Conservation (phyloP, 2,888 invertebrate genomes). For the Entomobrya proxima region DNA sequence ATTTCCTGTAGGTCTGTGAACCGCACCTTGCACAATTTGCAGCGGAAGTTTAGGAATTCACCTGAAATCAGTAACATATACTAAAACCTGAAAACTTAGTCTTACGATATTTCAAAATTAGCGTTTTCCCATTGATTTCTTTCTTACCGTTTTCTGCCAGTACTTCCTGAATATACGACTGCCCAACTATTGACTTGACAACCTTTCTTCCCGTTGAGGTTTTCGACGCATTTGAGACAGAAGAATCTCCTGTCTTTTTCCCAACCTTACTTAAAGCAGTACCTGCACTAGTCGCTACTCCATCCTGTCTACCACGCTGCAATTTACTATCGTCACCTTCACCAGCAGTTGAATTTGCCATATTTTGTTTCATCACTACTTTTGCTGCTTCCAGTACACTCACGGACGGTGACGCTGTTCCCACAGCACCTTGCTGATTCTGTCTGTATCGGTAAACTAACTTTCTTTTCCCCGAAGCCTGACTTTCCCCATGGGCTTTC, state of each 20-base stretch:
- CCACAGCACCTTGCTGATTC: background rate
- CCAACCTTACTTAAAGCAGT: background rate
- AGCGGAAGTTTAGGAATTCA: background rate
- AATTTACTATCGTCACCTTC: background rate
- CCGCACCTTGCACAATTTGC: constrained; percentile 13
- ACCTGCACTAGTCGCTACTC: background rate
- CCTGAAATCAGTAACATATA: background rate
- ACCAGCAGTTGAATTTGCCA: background rate
- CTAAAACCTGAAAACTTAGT: background rate
- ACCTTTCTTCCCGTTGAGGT: background rate
- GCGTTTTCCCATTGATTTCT: background rate
- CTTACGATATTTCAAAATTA: background rate
- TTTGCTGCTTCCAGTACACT: background rate
- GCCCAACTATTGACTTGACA: background rate
- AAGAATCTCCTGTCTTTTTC: too few relatives aligned
- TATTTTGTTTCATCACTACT: background rate
- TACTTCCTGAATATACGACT: constrained; percentile 10
- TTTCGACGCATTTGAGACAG: too few relatives aligned
- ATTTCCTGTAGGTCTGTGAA: constrained; percentile 15
- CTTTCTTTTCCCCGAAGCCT: background rate
- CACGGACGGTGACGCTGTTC: background rate
- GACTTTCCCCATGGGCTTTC: too few relatives aligned
- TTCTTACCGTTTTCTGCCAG: background rate
- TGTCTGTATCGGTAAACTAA: constrained; percentile 1
- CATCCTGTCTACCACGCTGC: background rate